A percentile compares a stretch with the other conserved stretches of the same genome.
These are phyloP conservation scores for Antheraea assamensis DNA, from an alignment of 2,888 invertebrate genomes.

Conservation along the genomic window DNA sequence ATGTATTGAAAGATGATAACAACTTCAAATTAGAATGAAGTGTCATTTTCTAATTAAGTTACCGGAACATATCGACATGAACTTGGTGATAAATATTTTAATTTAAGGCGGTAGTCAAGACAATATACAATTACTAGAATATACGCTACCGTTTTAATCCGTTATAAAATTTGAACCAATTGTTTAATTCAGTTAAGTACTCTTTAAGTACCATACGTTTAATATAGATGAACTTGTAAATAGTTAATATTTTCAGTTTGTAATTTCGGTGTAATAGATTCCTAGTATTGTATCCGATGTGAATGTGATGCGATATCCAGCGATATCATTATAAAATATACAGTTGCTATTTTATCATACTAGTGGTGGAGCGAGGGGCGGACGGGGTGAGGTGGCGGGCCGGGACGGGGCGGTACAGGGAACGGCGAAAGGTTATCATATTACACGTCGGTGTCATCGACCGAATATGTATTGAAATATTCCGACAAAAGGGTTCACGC, in stretches of 20 bases:
- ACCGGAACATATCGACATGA: not conserved
- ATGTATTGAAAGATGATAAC: not conserved
- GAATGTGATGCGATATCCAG: conserved; percentile 46
- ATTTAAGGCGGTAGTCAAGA: not conserved
- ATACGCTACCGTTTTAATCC: not conserved
- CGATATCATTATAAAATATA: conserved; percentile 47
- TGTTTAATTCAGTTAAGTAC: too few species aligned
- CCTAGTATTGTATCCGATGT: conserved; percentile 30
- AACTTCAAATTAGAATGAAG: not conserved
- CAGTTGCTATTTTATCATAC: conserved; percentile 43
- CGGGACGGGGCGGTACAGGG: conserved; percentile 17
- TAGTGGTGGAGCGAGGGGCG: conserved; percentile 21
- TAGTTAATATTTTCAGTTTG: not conserved
- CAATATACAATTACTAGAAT: not conserved
- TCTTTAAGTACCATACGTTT: too few species aligned
- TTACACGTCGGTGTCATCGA: conserved; percentile 10
- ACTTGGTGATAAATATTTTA: not conserved
- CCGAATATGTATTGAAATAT: conserved; percentile 13
- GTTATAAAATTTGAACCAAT: too few species aligned
- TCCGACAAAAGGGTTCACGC: conserved; percentile 1
- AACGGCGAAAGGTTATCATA: conserved; percentile 12
- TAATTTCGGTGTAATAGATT: conserved; percentile 24
- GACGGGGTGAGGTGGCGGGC: conserved; percentile 21
- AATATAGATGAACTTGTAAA: too few species aligned
- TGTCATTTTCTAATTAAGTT: not conserved